A percentile compares a stretch with the other conserved stretches of the same genome.
These are phyloP conservation scores for Barypeithes pellucidus DNA, from an alignment of 2,888 invertebrate genomes.

Conservation along the genomic window DNA sequence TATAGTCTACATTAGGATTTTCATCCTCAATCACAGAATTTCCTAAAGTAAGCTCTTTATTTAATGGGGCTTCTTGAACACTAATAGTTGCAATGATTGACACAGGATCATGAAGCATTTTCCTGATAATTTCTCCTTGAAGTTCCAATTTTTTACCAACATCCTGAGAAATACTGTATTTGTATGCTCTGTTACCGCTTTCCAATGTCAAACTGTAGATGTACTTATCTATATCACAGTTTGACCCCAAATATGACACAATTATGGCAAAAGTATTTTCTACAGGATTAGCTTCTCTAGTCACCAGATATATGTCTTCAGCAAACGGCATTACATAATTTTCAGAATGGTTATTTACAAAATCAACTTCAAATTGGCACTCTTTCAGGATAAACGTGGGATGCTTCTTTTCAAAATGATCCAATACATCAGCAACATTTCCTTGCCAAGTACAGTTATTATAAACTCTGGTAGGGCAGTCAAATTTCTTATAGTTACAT, in stretches of 20 bases:
- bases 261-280: slow-evolving; percentile 59
- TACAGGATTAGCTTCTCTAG: slow-evolving; percentile 57
- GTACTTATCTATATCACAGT: slow-evolving; percentile 44
- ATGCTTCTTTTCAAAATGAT: slow-evolving; percentile 64
- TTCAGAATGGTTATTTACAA: slow-evolving; percentile 62
- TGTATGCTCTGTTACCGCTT: slow-evolving; percentile 49
- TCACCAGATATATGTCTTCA: slow-evolving; percentile 62
- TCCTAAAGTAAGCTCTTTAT: not conserved
- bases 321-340: slow-evolving; percentile 61
- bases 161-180: slow-evolving; percentile 46
- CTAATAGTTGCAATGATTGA: slow-evolving; percentile 57
- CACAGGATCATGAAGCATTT: slow-evolving; percentile 57
- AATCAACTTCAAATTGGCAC: slow-evolving; percentile 63
- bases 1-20: slow-evolving; percentile 23
- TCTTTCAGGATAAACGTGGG: slow-evolving; percentile 60
- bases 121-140: slow-evolving; percentile 43
- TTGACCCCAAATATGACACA: slow-evolving; percentile 58
- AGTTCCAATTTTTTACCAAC: slow-evolving; percentile 57
- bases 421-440: slow-evolving; percentile 56
- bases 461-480: slow-evolving; percentile 56
- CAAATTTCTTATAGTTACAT: slow-evolving; percentile 59
- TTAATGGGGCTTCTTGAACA: slow-evolving; percentile 46
- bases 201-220: slow-evolving; percentile 55
- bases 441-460: slow-evolving; percentile 63
- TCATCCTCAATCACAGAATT: slow-evolving; percentile 7